Evolutionary conservation across 2,888 invertebrate species (phyloP).

Genomic region (Nemotelus nigrinus): DNA sequence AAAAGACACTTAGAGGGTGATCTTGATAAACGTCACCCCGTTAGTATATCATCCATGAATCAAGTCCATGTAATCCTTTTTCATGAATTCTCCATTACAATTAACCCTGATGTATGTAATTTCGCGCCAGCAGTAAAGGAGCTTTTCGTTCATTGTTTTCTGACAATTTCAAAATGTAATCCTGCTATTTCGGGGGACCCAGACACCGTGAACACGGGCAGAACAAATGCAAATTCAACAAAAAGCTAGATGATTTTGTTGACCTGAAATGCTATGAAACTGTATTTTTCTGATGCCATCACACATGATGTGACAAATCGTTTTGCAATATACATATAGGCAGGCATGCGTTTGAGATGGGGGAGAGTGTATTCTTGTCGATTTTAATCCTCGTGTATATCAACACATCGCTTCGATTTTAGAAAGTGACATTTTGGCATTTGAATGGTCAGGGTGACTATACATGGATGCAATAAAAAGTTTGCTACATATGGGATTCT

Average conservation of each 20-base stretch:
- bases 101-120: conserved; percentile 12
- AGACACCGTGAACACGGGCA: too few species aligned
- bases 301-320: background rate
- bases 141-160: background rate
- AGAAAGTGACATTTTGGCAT: conserved; percentile 48
- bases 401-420: conserved; percentile 54
- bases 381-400: conserved; percentile 60
- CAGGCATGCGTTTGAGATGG: background rate
- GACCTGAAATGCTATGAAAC: conserved; percentile 52
- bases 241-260: conserved; percentile 25
- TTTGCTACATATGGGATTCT: background rate
- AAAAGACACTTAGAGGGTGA: too few species aligned
- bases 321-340: background rate
- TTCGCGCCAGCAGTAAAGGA: background rate
- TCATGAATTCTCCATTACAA: background rate
- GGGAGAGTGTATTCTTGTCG: conserved; percentile 55
- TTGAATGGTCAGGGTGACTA: conserved; percentile 18
- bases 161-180: background rate
- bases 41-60: too few species aligned
- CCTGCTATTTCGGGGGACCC: background rate
- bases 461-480: too few species aligned
- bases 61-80: background rate
- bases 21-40: too few species aligned
- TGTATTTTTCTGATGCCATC: conserved; percentile 56
- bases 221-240: conserved; percentile 21